These are phyloP conservation scores for Pentalonia nigronervosa DNA, from an alignment of 1,140 invertebrate species.

Conservation along the genomic window DNA sequence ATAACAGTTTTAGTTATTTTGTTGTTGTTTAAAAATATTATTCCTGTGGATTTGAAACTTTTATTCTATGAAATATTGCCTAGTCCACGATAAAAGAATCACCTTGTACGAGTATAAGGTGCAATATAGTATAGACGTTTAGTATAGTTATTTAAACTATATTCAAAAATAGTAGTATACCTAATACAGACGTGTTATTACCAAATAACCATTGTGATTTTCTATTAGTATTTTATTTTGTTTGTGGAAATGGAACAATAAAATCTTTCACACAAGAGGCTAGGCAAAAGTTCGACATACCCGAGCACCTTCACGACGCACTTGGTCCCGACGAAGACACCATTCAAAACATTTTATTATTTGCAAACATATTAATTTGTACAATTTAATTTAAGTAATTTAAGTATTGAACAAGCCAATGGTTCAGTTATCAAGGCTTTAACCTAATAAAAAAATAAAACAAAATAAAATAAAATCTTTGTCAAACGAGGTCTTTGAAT, in stretches of 20 bases:
- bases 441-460: background rate
- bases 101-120: background rate
- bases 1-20: too few species aligned
- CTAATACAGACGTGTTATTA: background rate
- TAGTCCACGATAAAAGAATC: background rate
- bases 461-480: slow-evolving; percentile 12
- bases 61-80: background rate
- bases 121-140: background rate
- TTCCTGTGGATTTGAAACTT: too few species aligned
- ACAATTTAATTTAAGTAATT: too few species aligned
- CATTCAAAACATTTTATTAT: too few species aligned
- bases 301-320: too few species aligned
- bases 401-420: too few species aligned
- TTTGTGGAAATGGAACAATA: background rate
- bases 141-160: background rate
- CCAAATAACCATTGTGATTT: background rate
- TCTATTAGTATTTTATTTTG: background rate
- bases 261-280: background rate
- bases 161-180: background rate
- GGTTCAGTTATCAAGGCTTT: too few species aligned
- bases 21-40: too few species aligned
- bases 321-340: too few species aligned
- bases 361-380: too few species aligned
- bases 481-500: background rate
- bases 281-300: too few species aligned